Conservation (phyloP, 1,140 invertebrate genomes). For the Hyles euphorbiae region DNA sequence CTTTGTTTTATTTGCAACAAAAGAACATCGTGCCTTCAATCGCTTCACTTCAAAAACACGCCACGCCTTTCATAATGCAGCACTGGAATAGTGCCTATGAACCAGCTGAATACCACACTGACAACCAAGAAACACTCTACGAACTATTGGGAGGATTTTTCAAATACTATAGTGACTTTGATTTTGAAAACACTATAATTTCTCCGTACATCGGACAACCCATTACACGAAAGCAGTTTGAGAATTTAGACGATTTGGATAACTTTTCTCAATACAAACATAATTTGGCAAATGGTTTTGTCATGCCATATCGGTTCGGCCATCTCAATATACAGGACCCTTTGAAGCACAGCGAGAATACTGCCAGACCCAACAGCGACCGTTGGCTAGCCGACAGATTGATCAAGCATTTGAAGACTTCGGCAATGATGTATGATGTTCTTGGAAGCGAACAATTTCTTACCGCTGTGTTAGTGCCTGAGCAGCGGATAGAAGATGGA, state of each 20-base stretch:
- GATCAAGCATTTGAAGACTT: not conserved
- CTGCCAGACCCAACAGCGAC: not conserved
- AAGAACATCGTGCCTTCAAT: conserved; percentile 41
- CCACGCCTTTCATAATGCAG: conserved; percentile 15
- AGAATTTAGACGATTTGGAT: conserved; percentile 36
- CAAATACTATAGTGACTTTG: conserved; percentile 74
- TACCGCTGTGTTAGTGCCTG: not conserved
- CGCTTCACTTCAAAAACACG: conserved; percentile 24
- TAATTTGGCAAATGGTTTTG: conserved; percentile 36
- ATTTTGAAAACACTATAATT: conserved; percentile 72
- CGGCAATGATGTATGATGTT: conserved; percentile 4
- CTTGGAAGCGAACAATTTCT: conserved; percentile 1
- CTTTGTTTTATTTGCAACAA: conserved; percentile 80
- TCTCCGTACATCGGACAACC: conserved; percentile 72
- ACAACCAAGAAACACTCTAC: conserved; percentile 39
- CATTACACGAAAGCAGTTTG: conserved; percentile 63
- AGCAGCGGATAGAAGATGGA: not conserved
- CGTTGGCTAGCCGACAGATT: not conserved
- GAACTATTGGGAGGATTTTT: conserved; percentile 78
- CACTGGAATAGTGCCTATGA: conserved; percentile 40
- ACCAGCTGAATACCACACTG: conserved; percentile 4
- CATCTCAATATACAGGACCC: conserved; percentile 79
- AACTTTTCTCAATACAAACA: conserved; percentile 61
- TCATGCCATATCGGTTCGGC: conserved; percentile 44
- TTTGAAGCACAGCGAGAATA: conserved; percentile 68